Base-by-base conservation (phyloP, 1,140 invertebrate species). In the Rhizoglyphus robini region DNA sequence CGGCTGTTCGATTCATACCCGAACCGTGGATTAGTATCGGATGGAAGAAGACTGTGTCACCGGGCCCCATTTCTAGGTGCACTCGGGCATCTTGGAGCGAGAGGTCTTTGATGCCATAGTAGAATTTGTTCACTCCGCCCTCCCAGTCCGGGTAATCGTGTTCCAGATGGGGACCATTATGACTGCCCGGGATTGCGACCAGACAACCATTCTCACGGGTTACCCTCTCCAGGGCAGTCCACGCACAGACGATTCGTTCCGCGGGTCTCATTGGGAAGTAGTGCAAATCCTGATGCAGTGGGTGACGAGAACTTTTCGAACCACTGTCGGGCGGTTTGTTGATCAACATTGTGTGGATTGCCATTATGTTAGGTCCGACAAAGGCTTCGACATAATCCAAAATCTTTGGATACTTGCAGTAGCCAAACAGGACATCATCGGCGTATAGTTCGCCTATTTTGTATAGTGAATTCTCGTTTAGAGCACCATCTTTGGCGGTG, bases 11-110 rank as follows among this genome's bases (percentile, higher is more conserved):
- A 75, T 93, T 93, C 31, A 84, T 79, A 60, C 88, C 88, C 1
- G 88, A 92, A 31, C 89, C 90, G 76, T 94, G 90, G 47, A 93
- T 80, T 2, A 94, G 74, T 20, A 90, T 71, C 18, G 90, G 90
- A 78, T 94, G 89, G 74, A 95, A 92, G 76, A 95, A 90, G 1
- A 92, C 84, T 0, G 89, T 93, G 73, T 94, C 90, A 3, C 88
- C 89, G 49, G 85, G 83, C 67, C 86, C 80, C 88, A 94, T 91
- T 69, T 83, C 79, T 1, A 91, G 73, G 71, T 85, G 76, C 0
- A 84, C 70, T 69, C 80, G 73, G 23, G 79, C 76, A 47, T 77
- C 70, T 29, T 66, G 25, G 30, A 82, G 73, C 72, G 76, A 74
- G 74, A 75, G 76, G 47, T 82, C 79, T 70, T 82, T 75, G 27